A percentile compares a stretch with the other conserved stretches of the same genome.
phyloP scores from a whole-genome alignment of 1,140 invertebrate genomes.

The Acromyrmex charruanus region DNA sequence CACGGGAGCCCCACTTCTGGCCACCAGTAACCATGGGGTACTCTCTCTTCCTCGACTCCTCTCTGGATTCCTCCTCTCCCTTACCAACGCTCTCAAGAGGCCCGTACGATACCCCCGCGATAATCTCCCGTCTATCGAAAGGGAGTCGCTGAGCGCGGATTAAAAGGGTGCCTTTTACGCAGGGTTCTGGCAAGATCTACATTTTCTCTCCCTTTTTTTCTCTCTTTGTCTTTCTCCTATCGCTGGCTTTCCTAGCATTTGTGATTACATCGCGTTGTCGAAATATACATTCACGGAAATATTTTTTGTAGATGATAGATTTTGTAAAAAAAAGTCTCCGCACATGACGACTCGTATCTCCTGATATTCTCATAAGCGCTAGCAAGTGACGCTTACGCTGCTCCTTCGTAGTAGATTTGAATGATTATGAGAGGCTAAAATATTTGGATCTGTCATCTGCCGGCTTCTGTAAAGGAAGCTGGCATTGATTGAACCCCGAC shows the following conservation, averaged over 20 bases:
- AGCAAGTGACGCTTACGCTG: constrained; percentile 28
- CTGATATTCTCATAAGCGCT: not conserved
- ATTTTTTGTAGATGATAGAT: not conserved
- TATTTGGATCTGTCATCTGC: constrained; percentile 86
- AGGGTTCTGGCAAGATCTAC: constrained; percentile 68
- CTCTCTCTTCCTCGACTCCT: constrained; percentile 42
- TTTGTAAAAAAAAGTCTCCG: not conserved
- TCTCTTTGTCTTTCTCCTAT: constrained; percentile 10
- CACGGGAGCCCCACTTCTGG: constrained; percentile 81
- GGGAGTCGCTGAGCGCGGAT: constrained; percentile 75
- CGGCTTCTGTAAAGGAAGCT: constrained; percentile 81
- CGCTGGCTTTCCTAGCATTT: constrained; percentile 24
- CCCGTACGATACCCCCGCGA: constrained; percentile 85
- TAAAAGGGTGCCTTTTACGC: constrained; percentile 77
- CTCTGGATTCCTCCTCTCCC: constrained; percentile 49
- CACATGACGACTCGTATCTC: not conserved
- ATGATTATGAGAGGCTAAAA: constrained; percentile 76
- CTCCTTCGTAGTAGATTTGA: not conserved
- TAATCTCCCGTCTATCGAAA: constrained; percentile 82
- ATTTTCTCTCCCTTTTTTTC: constrained; percentile 59
- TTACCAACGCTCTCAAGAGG: constrained; percentile 77
- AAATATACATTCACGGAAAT: constrained; percentile 6
- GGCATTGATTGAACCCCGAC: constrained; percentile 84
- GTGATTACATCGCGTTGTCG: constrained; percentile 18
- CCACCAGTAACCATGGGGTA: constrained; percentile 80